Percentiles rank a stretch among this genome's conserved stretches.
These are phyloP conservation scores for Elephas maximus DNA, from an alignment of 2,113 vertebrate genomes.

Conservation along the genomic window DNA sequence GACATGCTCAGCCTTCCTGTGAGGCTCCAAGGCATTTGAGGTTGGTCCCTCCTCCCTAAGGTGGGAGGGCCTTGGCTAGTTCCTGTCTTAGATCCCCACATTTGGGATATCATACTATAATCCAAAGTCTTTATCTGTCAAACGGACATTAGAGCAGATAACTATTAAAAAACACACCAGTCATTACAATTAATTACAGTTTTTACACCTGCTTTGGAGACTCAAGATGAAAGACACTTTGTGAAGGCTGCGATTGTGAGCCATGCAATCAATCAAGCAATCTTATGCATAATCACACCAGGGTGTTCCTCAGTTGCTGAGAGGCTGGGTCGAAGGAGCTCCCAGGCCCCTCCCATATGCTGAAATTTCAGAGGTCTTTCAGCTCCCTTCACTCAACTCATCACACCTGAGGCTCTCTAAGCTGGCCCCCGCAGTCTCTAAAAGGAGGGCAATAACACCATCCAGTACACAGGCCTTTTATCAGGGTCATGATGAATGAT, in stretches of 20 bases:
- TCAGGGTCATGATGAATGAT: background rate
- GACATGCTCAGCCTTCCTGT: background rate
- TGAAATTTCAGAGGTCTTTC: background rate
- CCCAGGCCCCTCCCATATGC: background rate
- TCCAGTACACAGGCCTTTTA: background rate
- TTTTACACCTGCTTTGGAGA: conserved; percentile 69
- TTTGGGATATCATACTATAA: background rate
- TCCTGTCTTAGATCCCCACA: background rate
- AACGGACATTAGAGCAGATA: conserved; percentile 65
- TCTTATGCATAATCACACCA: background rate
- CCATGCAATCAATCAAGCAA: conserved; percentile 42
- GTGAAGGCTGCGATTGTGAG: conserved; percentile 50
- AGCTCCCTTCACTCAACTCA: background rate
- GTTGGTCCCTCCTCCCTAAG: background rate
- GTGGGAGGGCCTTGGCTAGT: background rate
- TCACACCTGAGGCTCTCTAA: rapidly evolving
- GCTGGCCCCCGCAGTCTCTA: background rate
- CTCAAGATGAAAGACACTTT: conserved; percentile 78
- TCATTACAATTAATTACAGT: conserved; percentile 76
- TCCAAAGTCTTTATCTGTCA: conserved; percentile 50
- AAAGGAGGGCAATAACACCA: background rate
- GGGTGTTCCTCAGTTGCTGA: background rate
- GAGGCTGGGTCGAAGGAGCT: background rate
- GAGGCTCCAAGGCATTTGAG: background rate
- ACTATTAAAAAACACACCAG: conserved; percentile 74